Base-by-base conservation (phyloP, 2,113 vertebrate species). In the Plecotus auritus region DNA sequence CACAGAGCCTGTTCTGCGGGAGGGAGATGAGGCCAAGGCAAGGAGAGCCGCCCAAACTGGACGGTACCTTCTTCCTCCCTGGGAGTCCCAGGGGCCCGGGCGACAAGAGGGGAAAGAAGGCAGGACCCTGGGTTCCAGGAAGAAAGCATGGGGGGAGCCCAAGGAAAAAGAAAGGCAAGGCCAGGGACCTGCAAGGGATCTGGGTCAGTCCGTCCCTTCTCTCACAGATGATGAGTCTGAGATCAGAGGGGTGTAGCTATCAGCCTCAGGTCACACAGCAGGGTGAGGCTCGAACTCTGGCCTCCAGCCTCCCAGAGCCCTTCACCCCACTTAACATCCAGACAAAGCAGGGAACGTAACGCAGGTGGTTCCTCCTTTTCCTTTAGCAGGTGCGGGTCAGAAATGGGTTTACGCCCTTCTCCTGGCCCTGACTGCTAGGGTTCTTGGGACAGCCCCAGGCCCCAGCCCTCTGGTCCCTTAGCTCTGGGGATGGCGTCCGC, bases 321-420 rank as follows among this genome's bases (percentile, higher is more conserved):
- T 56, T 83, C 35, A 13, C 94, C 73, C 76, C 88, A 96, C 90
- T 97, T 90, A 96, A 42, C 3, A 26, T 16, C 17, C 26, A 32
- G 35, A 14, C 9, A 20, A 13, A 64, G 56, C 45, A 4, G 32
- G 28, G 54, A 49, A 20, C 37, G 61, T 47, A 49, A 35, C 16
- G 35, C 14, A 12, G 26, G n/a, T 7, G 45, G 2, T 8, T 23
- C 37, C 7, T 67, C 45, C 0, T 35, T 30, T 73, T 66, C 47
- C 47, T 66, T 78, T 37, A 13, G 22, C 8, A 10, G 20, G 73
- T 40, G 9, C 32, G 11, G 26, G 72, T 40, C 64, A 45, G 37
- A 87, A 64, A 22, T 2, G 1, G 35, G 37, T 13, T 9, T 8
- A 1, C n/a, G 3, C 26, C 17, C 69, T 59, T 64, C 16, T 66